phyloP scores from a whole-genome alignment of 2,888 invertebrate species.

The Kryphioiulus occultus region DNA sequence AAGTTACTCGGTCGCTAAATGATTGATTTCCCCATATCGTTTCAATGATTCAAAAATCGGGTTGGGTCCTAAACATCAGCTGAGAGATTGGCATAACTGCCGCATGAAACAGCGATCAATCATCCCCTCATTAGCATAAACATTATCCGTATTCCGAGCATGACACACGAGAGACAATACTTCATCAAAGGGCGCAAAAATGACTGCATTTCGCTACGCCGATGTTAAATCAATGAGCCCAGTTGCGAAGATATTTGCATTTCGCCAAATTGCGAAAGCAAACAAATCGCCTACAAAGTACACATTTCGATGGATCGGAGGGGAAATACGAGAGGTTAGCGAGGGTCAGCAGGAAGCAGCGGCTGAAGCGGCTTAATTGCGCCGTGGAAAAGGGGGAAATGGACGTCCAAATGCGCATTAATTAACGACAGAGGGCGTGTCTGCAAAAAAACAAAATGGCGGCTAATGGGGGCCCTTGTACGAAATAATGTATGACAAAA shows the following conservation, averaged over 20 bases:
- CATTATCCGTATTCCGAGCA: not conserved
- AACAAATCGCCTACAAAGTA: not conserved
- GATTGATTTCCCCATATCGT: not conserved
- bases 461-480: not conserved
- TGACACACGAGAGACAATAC: not conserved
- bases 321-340: not conserved
- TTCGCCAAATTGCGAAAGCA: not conserved
- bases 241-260: not conserved
- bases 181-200: not conserved
- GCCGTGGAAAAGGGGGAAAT: not conserved
- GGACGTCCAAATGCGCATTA: not conserved
- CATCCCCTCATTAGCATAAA: not conserved
- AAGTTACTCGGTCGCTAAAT: not conserved
- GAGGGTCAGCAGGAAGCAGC: not conserved
- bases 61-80: not conserved
- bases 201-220: not conserved
- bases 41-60: not conserved
- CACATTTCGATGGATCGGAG: not conserved
- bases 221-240: not conserved
- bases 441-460: not conserved
- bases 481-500: too few species aligned
- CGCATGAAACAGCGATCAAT: not conserved
- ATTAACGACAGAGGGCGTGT: not conserved
- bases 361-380: not conserved
- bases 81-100: not conserved